Percentiles rank a stretch among this genome's conserved stretches.
Evolutionary conservation across 2,888 invertebrate genomes (phyloP).

Genomic region (Aproaerema taeniolella): DNA sequence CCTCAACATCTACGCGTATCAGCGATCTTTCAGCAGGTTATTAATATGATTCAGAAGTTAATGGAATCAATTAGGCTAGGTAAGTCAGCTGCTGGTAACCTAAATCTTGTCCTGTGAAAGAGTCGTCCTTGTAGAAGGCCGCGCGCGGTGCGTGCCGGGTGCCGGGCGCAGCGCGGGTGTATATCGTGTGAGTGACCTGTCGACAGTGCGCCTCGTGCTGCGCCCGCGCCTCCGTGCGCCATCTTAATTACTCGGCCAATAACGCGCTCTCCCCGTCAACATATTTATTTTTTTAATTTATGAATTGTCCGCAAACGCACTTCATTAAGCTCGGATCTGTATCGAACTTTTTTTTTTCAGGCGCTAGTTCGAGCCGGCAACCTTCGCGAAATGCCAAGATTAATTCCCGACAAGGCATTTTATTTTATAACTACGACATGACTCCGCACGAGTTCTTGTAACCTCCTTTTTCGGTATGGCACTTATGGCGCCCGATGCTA

Average conservation of each 20-base stretch:
- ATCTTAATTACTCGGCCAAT: slow-evolving; percentile 70
- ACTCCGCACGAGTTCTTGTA: slow-evolving; percentile 46
- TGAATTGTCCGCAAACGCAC: slow-evolving; percentile 49
- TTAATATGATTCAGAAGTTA: too few species aligned
- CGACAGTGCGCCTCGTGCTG: slow-evolving; percentile 34
- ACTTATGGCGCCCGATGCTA: slow-evolving; percentile 36
- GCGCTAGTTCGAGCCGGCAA: slow-evolving; percentile 26
- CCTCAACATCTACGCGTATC: too few species aligned
- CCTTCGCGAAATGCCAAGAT: slow-evolving; percentile 63
- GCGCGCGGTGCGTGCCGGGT: slow-evolving; percentile 38
- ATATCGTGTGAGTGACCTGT: slow-evolving; percentile 68
- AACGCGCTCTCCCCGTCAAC: slow-evolving; percentile 62
- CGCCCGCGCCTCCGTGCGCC: slow-evolving; percentile 33
- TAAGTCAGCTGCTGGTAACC: too few species aligned
- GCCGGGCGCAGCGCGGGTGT: too few species aligned
- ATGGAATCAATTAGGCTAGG: too few species aligned
- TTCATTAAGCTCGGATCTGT: slow-evolving; percentile 50
- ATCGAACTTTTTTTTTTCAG: slow-evolving; percentile 40
- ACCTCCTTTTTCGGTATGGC: slow-evolving; percentile 62
- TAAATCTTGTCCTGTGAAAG: too few species aligned
- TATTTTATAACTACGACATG: slow-evolving; percentile 54
- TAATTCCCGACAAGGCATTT: slow-evolving; percentile 52
- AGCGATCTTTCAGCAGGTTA: too few species aligned
- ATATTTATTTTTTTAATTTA: slow-evolving; percentile 57
- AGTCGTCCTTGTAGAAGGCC: slow-evolving; percentile 62